Evolutionary conservation across 2,888 invertebrate species (phyloP), one percentile per base, ranked within the genome.

Genomic region (Actias luna): DNA sequence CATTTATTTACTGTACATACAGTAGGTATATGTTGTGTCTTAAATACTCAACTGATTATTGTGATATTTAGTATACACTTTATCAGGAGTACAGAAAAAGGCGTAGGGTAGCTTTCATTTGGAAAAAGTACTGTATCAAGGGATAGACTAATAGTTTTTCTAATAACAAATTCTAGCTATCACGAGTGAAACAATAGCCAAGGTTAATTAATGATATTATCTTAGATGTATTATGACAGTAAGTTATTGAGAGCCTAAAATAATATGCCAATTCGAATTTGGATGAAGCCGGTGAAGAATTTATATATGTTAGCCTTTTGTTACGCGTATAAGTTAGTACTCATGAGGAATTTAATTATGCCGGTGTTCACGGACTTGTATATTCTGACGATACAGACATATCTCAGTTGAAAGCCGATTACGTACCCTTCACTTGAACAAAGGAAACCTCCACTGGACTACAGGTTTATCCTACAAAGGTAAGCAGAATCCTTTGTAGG

Each of bases 351-450:
- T 46, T 46, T 46, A 46, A 46, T 18, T 46, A 22, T 18, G 12
- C 36, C 36, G 16, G 2, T 36, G n/a, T 2, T 18, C 18, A 42
- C 42, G 18, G 10, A 22, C 18, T 10, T 46, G 46, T 22, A 46
- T 22, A 46, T 46, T 2, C 46, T 46, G 46, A 46, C 22, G 22
- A 46, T 46, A 22, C 22, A 22, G 46, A 46, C 18, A 46, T 46
- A 46, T 46, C 46, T 46, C 46, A 12, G 27, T 16, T 52, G 52
- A 31, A 61, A 61, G 61, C 57, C 42, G 61, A 58, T 61, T 61
- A 61, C 18, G 39, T 55, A 18, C 57, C 35, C 39, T 31, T 57
- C 57, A 8, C 39, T 39, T 57, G 10, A 29, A 61, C 55, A 61
- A 61, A 55, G 57, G 57, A 61, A 27, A 18, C 8, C 55, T 16